These are phyloP conservation scores for Olivierus martensii DNA, from an alignment of 1,140 invertebrate genomes.

Conservation along the genomic window DNA sequence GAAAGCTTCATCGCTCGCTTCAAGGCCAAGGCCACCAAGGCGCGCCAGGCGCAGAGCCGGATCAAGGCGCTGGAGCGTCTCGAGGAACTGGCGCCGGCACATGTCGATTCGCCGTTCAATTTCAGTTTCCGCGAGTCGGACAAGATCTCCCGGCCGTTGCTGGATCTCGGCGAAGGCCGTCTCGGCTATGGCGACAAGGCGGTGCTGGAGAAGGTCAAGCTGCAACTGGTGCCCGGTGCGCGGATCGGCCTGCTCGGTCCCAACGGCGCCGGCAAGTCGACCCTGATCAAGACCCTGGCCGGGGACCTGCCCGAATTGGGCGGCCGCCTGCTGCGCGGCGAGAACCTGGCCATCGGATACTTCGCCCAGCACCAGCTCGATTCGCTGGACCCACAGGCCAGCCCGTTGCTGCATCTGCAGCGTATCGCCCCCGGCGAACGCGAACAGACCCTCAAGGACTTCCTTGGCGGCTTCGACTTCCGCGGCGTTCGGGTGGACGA, in stretches of 20 bases:
- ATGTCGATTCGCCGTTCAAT: no score
- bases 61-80: background rate
- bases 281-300: constrained; percentile 20
- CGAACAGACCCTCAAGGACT: constrained; percentile 1
- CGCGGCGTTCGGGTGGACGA: constrained; percentile 9
- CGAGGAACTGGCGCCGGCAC: background rate
- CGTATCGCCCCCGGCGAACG: constrained; percentile 2
- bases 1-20: no score
- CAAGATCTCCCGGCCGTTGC: background rate
- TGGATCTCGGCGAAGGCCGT: background rate
- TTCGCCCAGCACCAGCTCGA: constrained; percentile 9
- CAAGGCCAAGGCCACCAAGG: no score
- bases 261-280: constrained; percentile 23
- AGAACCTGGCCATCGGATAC: constrained; percentile 4
- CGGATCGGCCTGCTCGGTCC: constrained; percentile 41
- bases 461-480: background rate
- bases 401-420: background rate
- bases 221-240: constrained; percentile 75
- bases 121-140: background rate
- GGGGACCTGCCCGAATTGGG: constrained; percentile 20
- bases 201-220: constrained; percentile 60
- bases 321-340: no score
- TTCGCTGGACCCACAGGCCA: background rate
- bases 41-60: no score
- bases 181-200: constrained; percentile 41